These are phyloP conservation scores for Charanyca ferruginea DNA, from an alignment of 2,888 invertebrate genomes.

Conservation along the genomic window DNA sequence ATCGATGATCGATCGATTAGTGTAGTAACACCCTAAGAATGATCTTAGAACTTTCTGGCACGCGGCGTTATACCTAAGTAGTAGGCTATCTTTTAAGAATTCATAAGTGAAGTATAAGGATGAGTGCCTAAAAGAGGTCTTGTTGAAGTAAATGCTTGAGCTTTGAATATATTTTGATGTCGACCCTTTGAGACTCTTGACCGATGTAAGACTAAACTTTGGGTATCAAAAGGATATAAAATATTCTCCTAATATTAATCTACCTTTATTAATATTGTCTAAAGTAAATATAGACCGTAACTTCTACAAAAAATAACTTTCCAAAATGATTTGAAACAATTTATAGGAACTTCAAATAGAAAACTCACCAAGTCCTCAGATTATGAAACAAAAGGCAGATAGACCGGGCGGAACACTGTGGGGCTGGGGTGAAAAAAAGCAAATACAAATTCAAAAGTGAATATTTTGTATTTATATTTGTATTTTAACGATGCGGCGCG, in stretches of 20 bases:
- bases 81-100: constrained; percentile 5
- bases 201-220: constrained; percentile 9
- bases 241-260: neutral
- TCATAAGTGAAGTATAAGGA: neutral
- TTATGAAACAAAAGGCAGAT: too few relatives aligned
- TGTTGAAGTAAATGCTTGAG: neutral
- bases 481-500: too few relatives aligned
- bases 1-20: too few relatives aligned
- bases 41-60: neutral
- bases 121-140: neutral
- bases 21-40: too few relatives aligned
- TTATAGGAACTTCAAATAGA: neutral
- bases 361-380: too few relatives aligned
- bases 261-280: too few relatives aligned
- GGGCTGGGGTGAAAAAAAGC: too few relatives aligned
- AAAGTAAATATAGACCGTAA: neutral
- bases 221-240: neutral
- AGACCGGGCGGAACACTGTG: too few relatives aligned
- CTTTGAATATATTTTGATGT: constrained; percentile 4
- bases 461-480: too few relatives aligned
- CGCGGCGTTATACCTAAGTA: neutral
- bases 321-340: too few relatives aligned
- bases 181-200: neutral
- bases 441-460: too few relatives aligned
- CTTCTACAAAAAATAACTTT: too few relatives aligned